Conservation (phyloP, 2,888 invertebrate species). For the Alsophila aescularia region DNA sequence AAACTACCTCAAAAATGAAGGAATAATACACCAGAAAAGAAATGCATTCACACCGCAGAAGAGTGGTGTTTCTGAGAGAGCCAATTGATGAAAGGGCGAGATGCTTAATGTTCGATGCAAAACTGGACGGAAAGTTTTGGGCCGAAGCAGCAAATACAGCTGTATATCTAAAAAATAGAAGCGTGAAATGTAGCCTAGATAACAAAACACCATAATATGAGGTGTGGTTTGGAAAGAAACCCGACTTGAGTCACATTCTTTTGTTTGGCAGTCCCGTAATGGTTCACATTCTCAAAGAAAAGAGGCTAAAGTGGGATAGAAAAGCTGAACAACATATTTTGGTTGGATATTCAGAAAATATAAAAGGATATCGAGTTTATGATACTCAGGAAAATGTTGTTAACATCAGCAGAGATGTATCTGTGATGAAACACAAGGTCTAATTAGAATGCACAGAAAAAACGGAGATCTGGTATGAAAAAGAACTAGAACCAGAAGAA, state of each 20-base stretch:
- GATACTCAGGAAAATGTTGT: slow-evolving; percentile 17
- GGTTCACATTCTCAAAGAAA: slow-evolving; percentile 5
- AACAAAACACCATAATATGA: slow-evolving; percentile 6
- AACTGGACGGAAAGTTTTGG: slow-evolving; percentile 15
- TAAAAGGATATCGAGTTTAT: slow-evolving; percentile 40
- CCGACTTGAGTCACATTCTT: background rate
- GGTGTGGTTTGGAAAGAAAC: background rate
- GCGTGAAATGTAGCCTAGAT: background rate
- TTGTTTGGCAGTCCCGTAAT: slow-evolving; percentile 7
- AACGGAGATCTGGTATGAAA: too few species aligned
- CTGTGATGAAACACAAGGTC: too few species aligned
- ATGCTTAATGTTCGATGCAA: slow-evolving; percentile 21
- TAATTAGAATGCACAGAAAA: too few species aligned
- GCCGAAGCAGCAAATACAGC: slow-evolving; percentile 25
- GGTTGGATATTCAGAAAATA: slow-evolving; percentile 39
- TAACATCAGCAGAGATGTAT: slow-evolving; percentile 8
- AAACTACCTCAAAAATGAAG: background rate
- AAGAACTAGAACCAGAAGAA: too few species aligned
- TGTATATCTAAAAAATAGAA: slow-evolving; percentile 23
- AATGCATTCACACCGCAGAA: slow-evolving; percentile 28
- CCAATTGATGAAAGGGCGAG: slow-evolving; percentile 23
- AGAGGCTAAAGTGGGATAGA: slow-evolving; percentile 30
- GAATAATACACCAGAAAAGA: slow-evolving; percentile 24
- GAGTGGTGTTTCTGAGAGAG: slow-evolving; percentile 29
- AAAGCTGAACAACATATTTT: slow-evolving; percentile 30